Evolutionary conservation across 2,113 vertebrate species (phyloP).

Genomic region (Leptosomus discolor): DNA sequence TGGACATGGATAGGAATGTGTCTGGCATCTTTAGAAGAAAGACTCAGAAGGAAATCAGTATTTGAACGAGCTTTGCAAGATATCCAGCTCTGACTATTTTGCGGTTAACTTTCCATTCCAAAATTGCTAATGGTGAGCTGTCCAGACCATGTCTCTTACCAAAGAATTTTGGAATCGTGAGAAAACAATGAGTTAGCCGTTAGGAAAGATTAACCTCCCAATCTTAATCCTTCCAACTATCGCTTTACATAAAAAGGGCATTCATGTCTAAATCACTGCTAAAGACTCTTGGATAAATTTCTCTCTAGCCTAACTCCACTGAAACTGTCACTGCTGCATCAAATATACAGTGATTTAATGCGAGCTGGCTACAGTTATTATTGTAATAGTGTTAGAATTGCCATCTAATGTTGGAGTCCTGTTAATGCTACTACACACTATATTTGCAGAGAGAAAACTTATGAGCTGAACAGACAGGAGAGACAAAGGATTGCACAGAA

Average conservation of each 20-base stretch:
- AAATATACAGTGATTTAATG: slow-evolving; percentile 19
- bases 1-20: slow-evolving; percentile 60
- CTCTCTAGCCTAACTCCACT: neutral
- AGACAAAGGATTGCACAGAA: neutral
- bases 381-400: neutral
- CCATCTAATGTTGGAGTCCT: neutral
- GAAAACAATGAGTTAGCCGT: slow-evolving; percentile 55
- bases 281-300: slow-evolving; percentile 28
- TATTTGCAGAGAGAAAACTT: neutral
- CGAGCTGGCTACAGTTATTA: neutral
- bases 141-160: slow-evolving; percentile 45
- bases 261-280: slow-evolving; percentile 41
- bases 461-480: neutral
- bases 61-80: slow-evolving; percentile 27
- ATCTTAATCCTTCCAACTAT: slow-evolving; percentile 51
- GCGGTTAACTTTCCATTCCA: slow-evolving; percentile 61
- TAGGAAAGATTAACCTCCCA: slow-evolving; percentile 51
- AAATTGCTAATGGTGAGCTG: slow-evolving; percentile 51
- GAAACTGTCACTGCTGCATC: slow-evolving; percentile 20
- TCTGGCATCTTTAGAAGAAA: slow-evolving; percentile 52
- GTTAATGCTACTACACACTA: neutral
- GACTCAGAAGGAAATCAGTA: slow-evolving; percentile 35
- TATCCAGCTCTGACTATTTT: slow-evolving; percentile 53
- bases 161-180: slow-evolving; percentile 57
- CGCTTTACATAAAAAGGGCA: slow-evolving; percentile 11